Base-by-base conservation (phyloP, 2,888 invertebrate species). In the Pediacus dermestoides region DNA sequence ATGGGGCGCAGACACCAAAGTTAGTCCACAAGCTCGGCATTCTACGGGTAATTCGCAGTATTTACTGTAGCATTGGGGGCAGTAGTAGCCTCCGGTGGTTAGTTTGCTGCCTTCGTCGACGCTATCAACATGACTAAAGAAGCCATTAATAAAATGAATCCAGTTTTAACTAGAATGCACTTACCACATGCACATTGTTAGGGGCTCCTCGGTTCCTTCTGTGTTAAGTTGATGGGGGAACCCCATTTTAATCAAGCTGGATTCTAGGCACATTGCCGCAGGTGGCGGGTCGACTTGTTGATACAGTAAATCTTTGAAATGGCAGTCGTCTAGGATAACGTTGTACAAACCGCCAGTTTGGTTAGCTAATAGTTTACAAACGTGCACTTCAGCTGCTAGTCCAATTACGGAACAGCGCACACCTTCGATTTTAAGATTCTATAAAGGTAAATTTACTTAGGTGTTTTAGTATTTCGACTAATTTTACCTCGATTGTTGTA, bases 1-100 rank as follows among this genome's bases (percentile, higher is more conserved):
- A 74, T 99, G 99, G 12, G 97, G 96, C 1, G 99, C 97, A 1
- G 97, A 95, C 8, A 96, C 96, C 30, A 99, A 74, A 3, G 95
- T 96, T 42, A 99, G 76, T 1, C 92, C 92, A 70, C 99, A 99
- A 6, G 91, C 86, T 60, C 88, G 81, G 66, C 99, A 99, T 72
- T 99, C 96, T 2, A 93, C 91, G 0, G 99, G 99, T 57, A 99
- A 75, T 67, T 96, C 93, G 70, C 99, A 99, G 71, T 97, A 97
- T 73, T 96, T 94, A 70, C 92, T 90, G 57, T 87, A 84, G 70
- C 99, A 99, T 68, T 97, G 94, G n/a, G 92, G 91, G 58, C 91
- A 92, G 59, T 88, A 78, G 64, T 89, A 90, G 1, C 90, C 90
- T 7, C 83, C 83, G 12, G 84, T 82, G 33, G 78, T 80, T 30